A percentile compares a stretch with the other conserved stretches of the same genome.
These are phyloP conservation scores for Aplidium turbinatum DNA, from an alignment of 23 tunicate species.

Conservation along the genomic window DNA sequence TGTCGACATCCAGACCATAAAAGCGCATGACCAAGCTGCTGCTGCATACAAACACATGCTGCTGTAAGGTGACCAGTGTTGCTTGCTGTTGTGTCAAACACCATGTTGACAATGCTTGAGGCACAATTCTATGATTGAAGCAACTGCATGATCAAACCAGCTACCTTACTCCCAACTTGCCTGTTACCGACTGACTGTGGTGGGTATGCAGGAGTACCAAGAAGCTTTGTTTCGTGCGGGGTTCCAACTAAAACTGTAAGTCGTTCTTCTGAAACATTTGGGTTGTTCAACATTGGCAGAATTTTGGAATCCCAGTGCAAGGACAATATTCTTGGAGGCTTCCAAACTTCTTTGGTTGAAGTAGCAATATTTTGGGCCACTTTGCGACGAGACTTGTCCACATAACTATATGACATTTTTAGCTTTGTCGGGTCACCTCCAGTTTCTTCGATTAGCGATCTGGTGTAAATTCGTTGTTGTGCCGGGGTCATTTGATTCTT, in stretches of 20 bases:
- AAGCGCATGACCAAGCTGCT: constrained; percentile 22
- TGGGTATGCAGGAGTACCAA: neutral
- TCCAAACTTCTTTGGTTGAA: constrained; percentile 14
- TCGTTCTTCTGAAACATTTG: constrained; percentile 18
- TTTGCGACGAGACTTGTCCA: constrained; percentile 19
- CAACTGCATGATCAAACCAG: constrained; percentile 14
- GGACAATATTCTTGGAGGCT: constrained; percentile 7
- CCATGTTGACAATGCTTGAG: constrained; percentile 13
- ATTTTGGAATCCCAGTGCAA: constrained; percentile 19
- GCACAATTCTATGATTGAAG: constrained; percentile 15
- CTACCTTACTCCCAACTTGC: constrained; percentile 6
- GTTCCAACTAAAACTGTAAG: constrained; percentile 5
- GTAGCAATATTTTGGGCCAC: constrained; percentile 12
- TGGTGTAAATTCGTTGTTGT: constrained; percentile 14
- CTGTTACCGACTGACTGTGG: constrained; percentile 9
- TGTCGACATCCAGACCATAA: constrained; percentile 19
- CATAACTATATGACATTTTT: constrained; percentile 10
- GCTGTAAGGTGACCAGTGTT: constrained; percentile 14
- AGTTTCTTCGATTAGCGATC: constrained; percentile 8
- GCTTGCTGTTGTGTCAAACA: constrained; percentile 19
- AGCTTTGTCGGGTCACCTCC: constrained; percentile 17
- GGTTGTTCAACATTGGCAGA: constrained; percentile 1
- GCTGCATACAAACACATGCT: constrained; percentile 30
- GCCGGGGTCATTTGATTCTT: constrained; percentile 20
- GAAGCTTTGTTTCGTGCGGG: constrained; percentile 19